phyloP scores from a whole-genome alignment of 2,797 vertebrate genomes.

The Amphiprion clarkii region DNA sequence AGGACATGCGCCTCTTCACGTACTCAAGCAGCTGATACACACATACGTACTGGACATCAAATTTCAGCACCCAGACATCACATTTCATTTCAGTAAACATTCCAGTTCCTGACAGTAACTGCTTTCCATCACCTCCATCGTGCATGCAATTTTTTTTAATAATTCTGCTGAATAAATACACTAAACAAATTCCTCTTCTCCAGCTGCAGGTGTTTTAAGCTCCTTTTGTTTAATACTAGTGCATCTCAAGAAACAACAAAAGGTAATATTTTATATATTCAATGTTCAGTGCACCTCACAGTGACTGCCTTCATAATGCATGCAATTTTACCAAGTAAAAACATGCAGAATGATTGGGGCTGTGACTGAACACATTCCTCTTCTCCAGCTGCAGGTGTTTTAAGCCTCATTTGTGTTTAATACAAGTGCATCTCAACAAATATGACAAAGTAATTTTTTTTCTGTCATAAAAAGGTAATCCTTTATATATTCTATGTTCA shows the following conservation, averaged over 20 bases:
- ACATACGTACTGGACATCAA: no score
- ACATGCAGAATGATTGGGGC: no score
- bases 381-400: not conserved
- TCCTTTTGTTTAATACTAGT: no score
- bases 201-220: not conserved
- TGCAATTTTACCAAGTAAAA: not conserved
- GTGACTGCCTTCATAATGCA: no score
- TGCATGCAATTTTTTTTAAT: not conserved
- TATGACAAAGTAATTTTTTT: no score
- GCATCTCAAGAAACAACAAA: no score
- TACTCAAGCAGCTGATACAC: slow-evolving; percentile 30
- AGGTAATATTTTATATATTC: no score
- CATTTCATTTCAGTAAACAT: slow-evolving; percentile 22
- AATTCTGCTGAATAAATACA: not conserved
- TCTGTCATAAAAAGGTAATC: no score
- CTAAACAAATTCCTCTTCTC: not conserved
- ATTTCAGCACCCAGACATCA: slow-evolving; percentile 20
- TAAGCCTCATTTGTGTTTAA: not conserved
- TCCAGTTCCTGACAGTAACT: not conserved
- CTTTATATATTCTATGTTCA: no score
- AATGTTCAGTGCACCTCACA: no score
- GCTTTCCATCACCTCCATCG: not conserved
- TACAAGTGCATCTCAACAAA: no score
- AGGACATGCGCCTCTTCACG: slow-evolving; percentile 54
- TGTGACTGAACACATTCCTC: no score